phyloP scores from a whole-genome alignment of 2,797 vertebrate genomes.

The Tarsius wallacei region DNA sequence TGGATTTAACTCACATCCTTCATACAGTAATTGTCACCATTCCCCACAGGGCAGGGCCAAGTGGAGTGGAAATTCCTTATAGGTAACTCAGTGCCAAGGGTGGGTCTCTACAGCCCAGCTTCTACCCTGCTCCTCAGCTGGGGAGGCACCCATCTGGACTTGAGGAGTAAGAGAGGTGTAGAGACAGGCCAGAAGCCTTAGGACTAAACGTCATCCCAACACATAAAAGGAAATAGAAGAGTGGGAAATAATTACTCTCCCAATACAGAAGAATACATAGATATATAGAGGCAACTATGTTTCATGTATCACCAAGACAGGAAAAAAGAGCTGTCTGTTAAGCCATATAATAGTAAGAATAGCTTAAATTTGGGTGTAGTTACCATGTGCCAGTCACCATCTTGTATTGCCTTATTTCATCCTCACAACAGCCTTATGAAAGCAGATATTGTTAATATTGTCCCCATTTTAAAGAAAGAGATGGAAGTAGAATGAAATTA shows the following conservation, averaged over 20 bases:
- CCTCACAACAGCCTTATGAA: neutral
- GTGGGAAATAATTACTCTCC: neutral
- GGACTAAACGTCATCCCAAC: neutral
- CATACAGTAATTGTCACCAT: neutral
- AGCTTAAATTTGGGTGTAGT: neutral
- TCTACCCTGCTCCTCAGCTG: too few species aligned
- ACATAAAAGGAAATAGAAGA: neutral
- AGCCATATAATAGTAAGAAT: neutral
- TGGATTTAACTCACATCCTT: neutral
- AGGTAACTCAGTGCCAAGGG: too few species aligned
- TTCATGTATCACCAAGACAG: neutral
- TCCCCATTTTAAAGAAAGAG: constrained; percentile 22
- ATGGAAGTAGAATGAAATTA: neutral
- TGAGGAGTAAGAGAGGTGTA: fast-evolving
- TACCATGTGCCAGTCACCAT: neutral
- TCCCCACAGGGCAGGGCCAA: neutral
- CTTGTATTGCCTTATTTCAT: neutral
- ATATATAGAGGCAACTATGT: neutral
- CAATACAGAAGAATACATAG: neutral
- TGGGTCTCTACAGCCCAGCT: neutral
- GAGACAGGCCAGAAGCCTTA: neutral
- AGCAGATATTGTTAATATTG: neutral
- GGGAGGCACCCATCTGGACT: neutral
- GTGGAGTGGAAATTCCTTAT: neutral
- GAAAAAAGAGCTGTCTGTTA: neutral